Base-by-base conservation (phyloP, 2,888 invertebrate genomes). In the Chloroclystis v-ata region DNA sequence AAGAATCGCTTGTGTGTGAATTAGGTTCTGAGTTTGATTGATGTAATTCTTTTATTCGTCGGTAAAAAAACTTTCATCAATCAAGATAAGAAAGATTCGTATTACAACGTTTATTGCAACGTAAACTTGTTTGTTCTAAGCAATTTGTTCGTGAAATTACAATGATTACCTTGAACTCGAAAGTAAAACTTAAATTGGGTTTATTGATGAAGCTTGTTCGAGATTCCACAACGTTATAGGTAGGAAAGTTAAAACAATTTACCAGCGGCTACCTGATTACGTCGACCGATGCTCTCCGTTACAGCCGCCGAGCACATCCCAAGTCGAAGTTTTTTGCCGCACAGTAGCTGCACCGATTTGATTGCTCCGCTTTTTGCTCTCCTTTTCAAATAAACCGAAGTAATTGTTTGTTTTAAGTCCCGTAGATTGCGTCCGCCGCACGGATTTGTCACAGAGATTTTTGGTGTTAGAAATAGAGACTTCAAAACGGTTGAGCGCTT, bases 341-440 rank as follows among this genome's bases (percentile, higher is more conserved):
- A 72, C 79, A 69, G 76, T 77, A 79, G 82, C 83, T 77, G 80
- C 81, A 82, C 70, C 81, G 77, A 82, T 84, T 83, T 82, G 81
- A 84, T 82, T 85, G 84, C 83, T 78, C 70, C 60, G 65, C 68
- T 81, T 86, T 85, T 86, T 86, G 85, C 77, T 75, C 72, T 75
- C 69, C 75, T 81, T 80, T 79, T 78, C 80, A 82, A 86, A 85
- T 80, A 85, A 84, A 84, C 78, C 78, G 64, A 77, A 82, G 83
- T 85, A 86, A 87, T 86, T 86, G 86, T 87, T 87, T 87, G 87
- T 86, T 87, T 84, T 86, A 86, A 80, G 75, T 70, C 75, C 69
- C 72, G 75, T 77, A 79, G 82, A 81, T 84, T 81, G 81, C 77
- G 75, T 81, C 76, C 78, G 77, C 77, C 67, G 73, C 65, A 72